Base-by-base conservation (phyloP, 2,888 invertebrate genomes). In the Spodoptera picta region DNA sequence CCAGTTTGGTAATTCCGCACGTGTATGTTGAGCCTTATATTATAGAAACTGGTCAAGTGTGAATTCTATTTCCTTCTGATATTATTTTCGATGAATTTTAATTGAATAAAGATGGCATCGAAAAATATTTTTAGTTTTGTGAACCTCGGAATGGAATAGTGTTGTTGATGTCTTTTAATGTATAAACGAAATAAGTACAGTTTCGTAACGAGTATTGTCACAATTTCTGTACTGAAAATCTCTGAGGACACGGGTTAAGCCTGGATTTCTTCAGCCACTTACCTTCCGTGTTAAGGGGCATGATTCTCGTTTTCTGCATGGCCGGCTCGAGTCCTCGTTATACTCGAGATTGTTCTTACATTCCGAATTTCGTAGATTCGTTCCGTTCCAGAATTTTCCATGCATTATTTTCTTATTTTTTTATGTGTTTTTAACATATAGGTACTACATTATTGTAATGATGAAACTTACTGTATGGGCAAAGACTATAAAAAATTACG, bases 271-370 rank as follows among this genome's bases (percentile, higher is more conserved):
- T 79, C 77, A 80, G 80, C 82, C 82, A 85, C 80, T 85, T 86
- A 85, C 80, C 77, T 72, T 53, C 70, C 59, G 76, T 69, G 69
- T 63, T 72, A 66, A 45, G 60, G 65, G 53, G 69, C 54, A 52
- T 69, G 84, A 80, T 87, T 84, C 87, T 90, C 82, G 87, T 90
- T 90, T 90, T 84, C 84, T 85, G 86, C 89, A 82, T 86, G 85
- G 82, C 63, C 74, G 86, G 65, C 63, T 81, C 77, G 69, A 75
- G 75, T 80, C 78, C 84, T 86, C 86, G 82, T 88, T 87, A 88
- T 59, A 58, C 69, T 73, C 36, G 41, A 53, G 49, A 51, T 50
- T 53, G 48, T 71, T 77, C 50, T 44, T 63, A 65, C 48, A 61
- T 65, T 47, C 9, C 12, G 47, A 44, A 49, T 57, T 43, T 41